Percentiles rank a stretch among this genome's conserved stretches.
Evolutionary conservation across 2,797 vertebrate genomes (phyloP).

Genomic region (Oreochromis mossambicus): DNA sequence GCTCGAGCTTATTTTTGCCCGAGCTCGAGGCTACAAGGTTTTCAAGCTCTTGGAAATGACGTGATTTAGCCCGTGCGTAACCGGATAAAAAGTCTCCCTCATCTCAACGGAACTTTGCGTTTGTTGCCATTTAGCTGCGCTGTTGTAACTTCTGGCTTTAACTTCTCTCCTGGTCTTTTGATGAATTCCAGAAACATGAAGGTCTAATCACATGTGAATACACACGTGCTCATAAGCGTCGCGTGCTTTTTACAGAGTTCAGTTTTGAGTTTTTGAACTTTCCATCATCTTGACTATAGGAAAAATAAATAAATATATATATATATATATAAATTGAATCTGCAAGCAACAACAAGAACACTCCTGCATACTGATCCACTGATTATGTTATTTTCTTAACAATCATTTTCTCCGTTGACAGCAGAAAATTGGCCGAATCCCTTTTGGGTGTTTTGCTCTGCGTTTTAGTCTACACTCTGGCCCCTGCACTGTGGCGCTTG

Average conservation of each 20-base stretch:
- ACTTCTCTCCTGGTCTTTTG: constrained; percentile 19
- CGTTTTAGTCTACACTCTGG: not conserved
- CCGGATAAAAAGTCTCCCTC: constrained; percentile 5
- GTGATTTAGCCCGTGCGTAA: constrained; percentile 11
- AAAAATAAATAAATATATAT: not conserved
- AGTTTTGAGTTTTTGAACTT: not conserved
- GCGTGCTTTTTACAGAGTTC: not conserved
- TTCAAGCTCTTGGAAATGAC: constrained; percentile 1
- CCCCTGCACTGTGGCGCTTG: not conserved
- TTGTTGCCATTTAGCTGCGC: constrained; percentile 9
- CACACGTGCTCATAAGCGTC: not conserved
- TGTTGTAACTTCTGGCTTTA: constrained; percentile 17
- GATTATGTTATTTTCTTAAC: not conserved
- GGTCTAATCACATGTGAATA: not conserved
- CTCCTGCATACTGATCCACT: not conserved
- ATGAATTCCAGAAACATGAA: constrained; percentile 35
- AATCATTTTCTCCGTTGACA: not conserved
- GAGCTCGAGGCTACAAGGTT: not conserved
- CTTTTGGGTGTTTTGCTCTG: not conserved
- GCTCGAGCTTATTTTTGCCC: not conserved
- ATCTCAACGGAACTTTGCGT: not conserved
- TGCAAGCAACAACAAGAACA: not conserved
- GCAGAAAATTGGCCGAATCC: not conserved
- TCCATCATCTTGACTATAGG: not conserved
- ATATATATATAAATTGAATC: not conserved